phyloP scores from a whole-genome alignment of 2,113 vertebrate species.

The Stegostoma tigrinum region DNA sequence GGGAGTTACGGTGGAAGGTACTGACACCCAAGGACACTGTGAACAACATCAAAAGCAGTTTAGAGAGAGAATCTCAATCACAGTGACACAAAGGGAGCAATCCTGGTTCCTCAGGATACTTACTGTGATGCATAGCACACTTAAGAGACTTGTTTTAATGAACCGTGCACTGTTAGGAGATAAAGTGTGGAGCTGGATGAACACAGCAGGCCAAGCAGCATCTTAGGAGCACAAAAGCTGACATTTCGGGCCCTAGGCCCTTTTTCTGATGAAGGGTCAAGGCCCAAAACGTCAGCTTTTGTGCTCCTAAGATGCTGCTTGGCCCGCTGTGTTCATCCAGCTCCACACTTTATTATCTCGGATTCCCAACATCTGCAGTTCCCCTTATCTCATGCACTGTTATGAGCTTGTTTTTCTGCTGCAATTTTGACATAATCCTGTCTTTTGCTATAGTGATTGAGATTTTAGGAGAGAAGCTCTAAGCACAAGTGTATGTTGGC shows the following conservation, averaged over 20 bases:
- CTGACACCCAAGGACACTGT: conserved; percentile 81
- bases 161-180: background rate
- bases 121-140: background rate
- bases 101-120: background rate
- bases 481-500: background rate
- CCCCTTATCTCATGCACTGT: too few species aligned
- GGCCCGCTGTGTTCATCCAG: too few species aligned
- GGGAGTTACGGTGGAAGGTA: conserved; percentile 51
- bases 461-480: background rate
- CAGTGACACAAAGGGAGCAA: background rate
- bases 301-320: too few species aligned
- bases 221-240: too few species aligned
- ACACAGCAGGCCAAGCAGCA: too few species aligned
- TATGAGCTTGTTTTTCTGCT: background rate
- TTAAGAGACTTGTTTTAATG: background rate
- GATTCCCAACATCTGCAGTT: too few species aligned
- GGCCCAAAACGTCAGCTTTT: too few species aligned
- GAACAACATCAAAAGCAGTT: conserved; percentile 39
- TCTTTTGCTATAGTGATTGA: background rate
- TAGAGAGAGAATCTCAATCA: background rate
- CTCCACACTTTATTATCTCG: too few species aligned
- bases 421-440: background rate
- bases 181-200: too few species aligned
- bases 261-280: too few species aligned
- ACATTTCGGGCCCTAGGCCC: too few species aligned